Conservation (phyloP, 2,113 vertebrate species). For the Clupea harengus region DNA sequence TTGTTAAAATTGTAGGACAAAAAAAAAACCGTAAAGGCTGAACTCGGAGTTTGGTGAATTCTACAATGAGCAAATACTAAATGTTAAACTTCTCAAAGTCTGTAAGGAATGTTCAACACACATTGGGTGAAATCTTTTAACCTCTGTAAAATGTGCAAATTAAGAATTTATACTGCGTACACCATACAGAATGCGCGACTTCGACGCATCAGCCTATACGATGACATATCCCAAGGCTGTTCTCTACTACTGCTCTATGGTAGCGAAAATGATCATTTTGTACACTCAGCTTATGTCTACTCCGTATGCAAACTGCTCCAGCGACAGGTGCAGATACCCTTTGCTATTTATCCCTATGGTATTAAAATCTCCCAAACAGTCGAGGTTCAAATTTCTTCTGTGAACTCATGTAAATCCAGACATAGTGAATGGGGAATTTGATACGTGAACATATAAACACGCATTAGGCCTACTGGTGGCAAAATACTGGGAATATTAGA, state of each 20-base stretch:
- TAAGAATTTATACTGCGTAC: background rate
- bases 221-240: background rate
- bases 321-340: constrained; percentile 11
- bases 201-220: background rate
- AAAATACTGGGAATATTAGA: background rate
- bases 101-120: background rate
- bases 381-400: constrained; percentile 13
- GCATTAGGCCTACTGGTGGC: background rate
- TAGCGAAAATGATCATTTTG: background rate
- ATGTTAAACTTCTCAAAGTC: background rate
- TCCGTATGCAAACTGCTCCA: background rate
- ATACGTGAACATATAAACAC: constrained; percentile 14
- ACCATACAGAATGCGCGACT: background rate
- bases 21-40: background rate
- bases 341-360: constrained; percentile 14
- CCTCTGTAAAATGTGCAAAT: background rate
- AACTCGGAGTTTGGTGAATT: background rate
- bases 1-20: background rate
- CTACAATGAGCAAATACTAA: background rate
- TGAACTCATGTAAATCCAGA: constrained; percentile 18
- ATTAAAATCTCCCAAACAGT: constrained; percentile 18
- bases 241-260: background rate
- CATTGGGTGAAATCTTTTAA: background rate
- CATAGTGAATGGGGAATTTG: constrained; percentile 10
- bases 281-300: background rate